These are phyloP conservation scores for Triplophysa tibetana DNA, from an alignment of 2,113 vertebrate species.

Conservation along the genomic window DNA sequence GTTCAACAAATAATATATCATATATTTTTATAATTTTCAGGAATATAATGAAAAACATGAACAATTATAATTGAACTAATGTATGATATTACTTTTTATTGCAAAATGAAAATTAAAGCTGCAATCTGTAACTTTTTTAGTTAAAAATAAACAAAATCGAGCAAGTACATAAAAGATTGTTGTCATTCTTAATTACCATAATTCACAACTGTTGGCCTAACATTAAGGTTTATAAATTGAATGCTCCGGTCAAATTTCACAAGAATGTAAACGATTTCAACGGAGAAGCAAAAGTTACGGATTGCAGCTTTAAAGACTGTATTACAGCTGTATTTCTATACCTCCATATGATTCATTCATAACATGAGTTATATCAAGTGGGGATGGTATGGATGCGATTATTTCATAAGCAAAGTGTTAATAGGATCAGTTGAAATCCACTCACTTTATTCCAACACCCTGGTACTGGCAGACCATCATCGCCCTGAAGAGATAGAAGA, in stretches of 20 bases:
- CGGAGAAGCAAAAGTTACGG: no score
- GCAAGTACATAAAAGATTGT: no score
- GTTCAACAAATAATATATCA: not conserved
- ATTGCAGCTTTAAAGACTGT: not conserved
- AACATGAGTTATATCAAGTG: not conserved
- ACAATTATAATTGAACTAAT: not conserved
- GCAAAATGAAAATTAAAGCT: not conserved
- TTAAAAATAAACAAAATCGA: no score
- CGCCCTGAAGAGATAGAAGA: slow-evolving; percentile 65
- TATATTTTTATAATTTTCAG: no score
- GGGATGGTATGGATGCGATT: not conserved
- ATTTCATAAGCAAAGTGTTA: slow-evolving; percentile 7
- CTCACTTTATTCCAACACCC: slow-evolving; percentile 84
- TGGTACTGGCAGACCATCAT: slow-evolving; percentile 78
- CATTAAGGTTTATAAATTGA: no score
- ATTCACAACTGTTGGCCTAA: no score
- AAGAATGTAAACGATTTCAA: no score
- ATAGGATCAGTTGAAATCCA: not conserved
- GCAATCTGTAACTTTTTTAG: no score
- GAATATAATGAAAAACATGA: no score
- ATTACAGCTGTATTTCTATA: not conserved
- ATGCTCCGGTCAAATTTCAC: no score
- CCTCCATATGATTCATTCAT: slow-evolving; percentile 15
- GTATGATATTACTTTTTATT: not conserved
- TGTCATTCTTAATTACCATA: no score